Percentiles rank a stretch among this genome's conserved stretches.
Conservation (phyloP, 2,797 vertebrate genomes). For the Podarcis siculus region DNA sequence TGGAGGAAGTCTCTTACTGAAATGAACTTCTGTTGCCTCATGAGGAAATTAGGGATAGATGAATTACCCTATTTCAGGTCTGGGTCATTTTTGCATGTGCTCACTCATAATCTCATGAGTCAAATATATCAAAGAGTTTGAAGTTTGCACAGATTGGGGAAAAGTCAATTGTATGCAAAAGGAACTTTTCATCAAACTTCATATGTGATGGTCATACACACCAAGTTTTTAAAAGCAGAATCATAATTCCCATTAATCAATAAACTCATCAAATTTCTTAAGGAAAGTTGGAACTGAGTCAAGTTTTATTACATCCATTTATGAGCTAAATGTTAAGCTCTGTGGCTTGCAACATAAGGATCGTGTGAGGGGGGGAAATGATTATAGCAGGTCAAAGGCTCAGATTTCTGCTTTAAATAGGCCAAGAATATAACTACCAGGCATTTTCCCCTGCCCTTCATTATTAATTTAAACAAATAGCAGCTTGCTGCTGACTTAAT, state of each 20-base stretch:
- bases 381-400: slow-evolving; percentile 15
- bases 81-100: neutral
- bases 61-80: neutral
- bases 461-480: slow-evolving; percentile 49
- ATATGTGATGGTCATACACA: neutral
- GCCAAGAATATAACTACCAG: neutral
- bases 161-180: neutral
- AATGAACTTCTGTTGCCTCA: neutral
- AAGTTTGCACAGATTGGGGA: neutral
- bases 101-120: neutral
- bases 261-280: slow-evolving; percentile 15
- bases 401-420: slow-evolving; percentile 20
- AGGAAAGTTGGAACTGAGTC: neutral
- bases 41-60: neutral
- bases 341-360: slow-evolving; percentile 15
- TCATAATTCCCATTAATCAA: neutral
- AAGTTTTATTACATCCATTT: slow-evolving; percentile 34
- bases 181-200: neutral
- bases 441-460: slow-evolving; percentile 25
- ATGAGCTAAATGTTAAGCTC: slow-evolving; percentile 15
- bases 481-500: rapidly evolving
- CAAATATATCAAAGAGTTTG: neutral
- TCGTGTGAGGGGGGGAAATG: slow-evolving; percentile 25
- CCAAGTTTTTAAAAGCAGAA: neutral
- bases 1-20: neutral